Evolutionary conservation across 1,140 invertebrate species (phyloP).

Genomic region (Sminthurides bifidus): DNA sequence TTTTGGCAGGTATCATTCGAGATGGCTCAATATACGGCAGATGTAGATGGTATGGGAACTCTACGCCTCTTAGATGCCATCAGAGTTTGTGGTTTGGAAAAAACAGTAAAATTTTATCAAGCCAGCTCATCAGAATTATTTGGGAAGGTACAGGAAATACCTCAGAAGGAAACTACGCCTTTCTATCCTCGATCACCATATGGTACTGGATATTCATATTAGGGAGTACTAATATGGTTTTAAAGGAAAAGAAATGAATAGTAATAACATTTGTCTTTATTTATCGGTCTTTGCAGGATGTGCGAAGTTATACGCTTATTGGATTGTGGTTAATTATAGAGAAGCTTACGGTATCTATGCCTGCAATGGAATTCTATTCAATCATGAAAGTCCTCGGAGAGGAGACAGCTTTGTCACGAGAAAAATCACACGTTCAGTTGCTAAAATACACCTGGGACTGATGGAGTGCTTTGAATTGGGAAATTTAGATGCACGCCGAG

Average conservation of each 20-base stretch:
- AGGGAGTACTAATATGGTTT: not conserved
- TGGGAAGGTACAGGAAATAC: constrained; percentile 76
- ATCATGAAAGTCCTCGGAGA: constrained; percentile 94
- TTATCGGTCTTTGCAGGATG: constrained; percentile 56
- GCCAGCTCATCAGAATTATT: constrained; percentile 97
- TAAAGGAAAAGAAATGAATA: not conserved
- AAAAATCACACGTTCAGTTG: constrained; percentile 94
- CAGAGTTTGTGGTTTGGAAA: constrained; percentile 75
- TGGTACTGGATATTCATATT: constrained; percentile 48
- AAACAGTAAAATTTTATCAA: constrained; percentile 86
- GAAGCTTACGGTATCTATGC: constrained; percentile 98
- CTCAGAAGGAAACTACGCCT: constrained; percentile 94
- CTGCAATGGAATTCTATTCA: constrained; percentile 97
- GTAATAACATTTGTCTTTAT: not conserved
- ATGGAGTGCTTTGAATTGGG: constrained; percentile 82
- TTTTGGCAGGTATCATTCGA: constrained; percentile 74
- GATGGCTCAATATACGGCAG: constrained; percentile 95
- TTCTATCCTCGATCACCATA: constrained; percentile 99
- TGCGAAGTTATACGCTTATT: constrained; percentile 96
- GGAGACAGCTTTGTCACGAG: constrained; percentile 98
- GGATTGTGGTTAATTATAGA: constrained; percentile 96
- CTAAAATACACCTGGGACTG: constrained; percentile 84
- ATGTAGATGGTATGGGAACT: constrained; percentile 97
- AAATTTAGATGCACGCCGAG: constrained; percentile 88
- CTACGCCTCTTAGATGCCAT: constrained; percentile 90